Percentiles rank a stretch among this genome's conserved stretches.
Evolutionary conservation across 2,888 invertebrate species (phyloP).

Genomic region (Deilephila elpenor): DNA sequence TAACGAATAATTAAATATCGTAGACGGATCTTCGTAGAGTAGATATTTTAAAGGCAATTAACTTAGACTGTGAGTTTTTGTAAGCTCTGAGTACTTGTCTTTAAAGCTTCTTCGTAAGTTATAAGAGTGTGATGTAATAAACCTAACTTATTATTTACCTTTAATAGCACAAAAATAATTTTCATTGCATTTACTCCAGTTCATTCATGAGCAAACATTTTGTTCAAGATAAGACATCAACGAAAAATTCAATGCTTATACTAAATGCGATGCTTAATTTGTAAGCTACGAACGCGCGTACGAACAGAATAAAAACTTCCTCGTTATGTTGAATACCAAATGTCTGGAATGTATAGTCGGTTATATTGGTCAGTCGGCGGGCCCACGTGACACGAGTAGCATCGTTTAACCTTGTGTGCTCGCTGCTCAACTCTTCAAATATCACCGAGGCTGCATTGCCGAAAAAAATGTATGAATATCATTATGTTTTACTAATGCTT

Average conservation of each 20-base stretch:
- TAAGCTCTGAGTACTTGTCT: background rate
- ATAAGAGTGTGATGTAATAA: background rate
- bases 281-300: constrained; percentile 15
- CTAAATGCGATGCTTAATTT: constrained; percentile 6
- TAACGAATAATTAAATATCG: constrained; percentile 54
- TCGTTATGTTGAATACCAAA: constrained; percentile 14
- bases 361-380: constrained; percentile 5
- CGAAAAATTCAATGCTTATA: background rate
- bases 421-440: constrained; percentile 19
- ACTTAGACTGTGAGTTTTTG: background rate
- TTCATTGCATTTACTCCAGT: background rate
- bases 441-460: constrained; percentile 11
- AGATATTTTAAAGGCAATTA: background rate
- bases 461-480: constrained; percentile 25
- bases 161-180: background rate
- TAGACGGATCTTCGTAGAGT: background rate
- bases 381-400: constrained; percentile 11
- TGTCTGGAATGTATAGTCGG: constrained; percentile 20
- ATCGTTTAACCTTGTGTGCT: constrained; percentile 21
- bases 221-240: constrained; percentile 16
- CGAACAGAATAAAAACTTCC: constrained; percentile 19
- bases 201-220: background rate
- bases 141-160: background rate
- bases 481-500: constrained; percentile 23
- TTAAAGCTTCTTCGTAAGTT: too few species aligned